Evolutionary conservation across 2,113 vertebrate species (phyloP).

Genomic region (Uria lomvia): DNA sequence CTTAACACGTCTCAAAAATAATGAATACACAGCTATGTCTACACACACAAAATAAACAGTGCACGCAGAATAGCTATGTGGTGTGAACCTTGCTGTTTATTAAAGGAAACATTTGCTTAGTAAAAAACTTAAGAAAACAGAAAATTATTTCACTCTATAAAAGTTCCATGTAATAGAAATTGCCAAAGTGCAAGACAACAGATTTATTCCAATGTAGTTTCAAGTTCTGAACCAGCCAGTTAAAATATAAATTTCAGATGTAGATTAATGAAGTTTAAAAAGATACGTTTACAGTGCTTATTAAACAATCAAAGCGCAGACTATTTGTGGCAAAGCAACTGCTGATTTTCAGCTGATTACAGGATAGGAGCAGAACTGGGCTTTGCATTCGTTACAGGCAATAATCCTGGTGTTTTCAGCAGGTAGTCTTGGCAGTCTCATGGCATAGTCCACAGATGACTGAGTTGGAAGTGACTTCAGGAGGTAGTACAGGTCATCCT

Average conservation of each 20-base stretch:
- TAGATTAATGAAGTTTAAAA: not conserved
- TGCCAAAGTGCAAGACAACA: not conserved
- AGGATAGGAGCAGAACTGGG: not conserved
- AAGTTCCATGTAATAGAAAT: not conserved
- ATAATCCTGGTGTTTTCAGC: not conserved
- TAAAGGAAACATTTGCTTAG: slow-evolving; percentile 45
- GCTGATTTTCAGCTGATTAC: not conserved
- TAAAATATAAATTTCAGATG: not conserved
- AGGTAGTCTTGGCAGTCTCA: not conserved
- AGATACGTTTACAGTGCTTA: not conserved
- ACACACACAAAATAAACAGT: not conserved
- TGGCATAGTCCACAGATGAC: not conserved
- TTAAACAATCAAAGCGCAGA: not conserved
- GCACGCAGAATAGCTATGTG: slow-evolving; percentile 8
- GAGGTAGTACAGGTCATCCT: not conserved
- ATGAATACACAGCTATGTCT: slow-evolving; percentile 25
- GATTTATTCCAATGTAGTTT: not conserved
- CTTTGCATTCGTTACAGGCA: not conserved
- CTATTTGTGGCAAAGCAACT: not conserved
- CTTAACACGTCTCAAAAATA: slow-evolving; percentile 42
- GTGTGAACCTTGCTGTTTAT: slow-evolving; percentile 14
- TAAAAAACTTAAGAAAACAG: not conserved
- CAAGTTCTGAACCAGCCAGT: not conserved
- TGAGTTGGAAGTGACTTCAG: not conserved
- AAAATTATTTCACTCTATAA: slow-evolving; percentile 27